These are phyloP conservation scores for Tetragnatha montana DNA, from an alignment of 2,888 invertebrate genomes.

Conservation along the genomic window DNA sequence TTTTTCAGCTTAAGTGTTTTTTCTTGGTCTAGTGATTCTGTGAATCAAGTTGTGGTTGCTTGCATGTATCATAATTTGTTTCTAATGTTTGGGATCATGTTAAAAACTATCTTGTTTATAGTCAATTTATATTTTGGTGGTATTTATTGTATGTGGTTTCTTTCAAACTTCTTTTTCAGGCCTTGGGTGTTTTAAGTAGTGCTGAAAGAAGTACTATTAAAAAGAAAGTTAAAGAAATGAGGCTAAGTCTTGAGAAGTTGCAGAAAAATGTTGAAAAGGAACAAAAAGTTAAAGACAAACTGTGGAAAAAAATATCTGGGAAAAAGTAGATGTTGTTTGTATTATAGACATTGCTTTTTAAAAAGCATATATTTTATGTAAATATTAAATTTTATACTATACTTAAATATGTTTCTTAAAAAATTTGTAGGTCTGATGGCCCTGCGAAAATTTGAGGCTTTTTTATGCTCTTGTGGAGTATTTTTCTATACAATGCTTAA, in stretches of 20 bases:
- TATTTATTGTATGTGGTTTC: too few species aligned
- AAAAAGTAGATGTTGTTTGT: conserved; percentile 63
- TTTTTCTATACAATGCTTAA: conserved; percentile 25
- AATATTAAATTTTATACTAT: conserved; percentile 24
- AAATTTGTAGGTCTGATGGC: background rate
- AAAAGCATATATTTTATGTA: conserved; percentile 37
- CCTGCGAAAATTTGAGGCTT: conserved; percentile 2
- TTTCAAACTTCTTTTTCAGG: conserved; percentile 73
- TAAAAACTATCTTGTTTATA: too few species aligned
- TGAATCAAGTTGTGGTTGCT: too few species aligned
- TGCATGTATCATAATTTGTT: too few species aligned
- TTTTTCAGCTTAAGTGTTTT: too few species aligned
- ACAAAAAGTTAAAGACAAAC: conserved; percentile 80
- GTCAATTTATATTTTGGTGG: too few species aligned
- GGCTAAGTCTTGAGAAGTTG: conserved; percentile 78
- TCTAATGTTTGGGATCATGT: too few species aligned
- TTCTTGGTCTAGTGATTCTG: too few species aligned
- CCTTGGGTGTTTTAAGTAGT: conserved; percentile 78
- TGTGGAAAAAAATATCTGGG: conserved; percentile 63
- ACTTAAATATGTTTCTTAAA: conserved; percentile 23
- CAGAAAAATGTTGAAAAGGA: conserved; percentile 87
- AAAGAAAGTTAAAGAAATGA: conserved; percentile 79
- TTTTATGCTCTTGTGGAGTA: background rate
- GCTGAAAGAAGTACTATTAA: conserved; percentile 78
- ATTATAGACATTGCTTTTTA: conserved; percentile 17